Base-by-base conservation (phyloP, 2,888 invertebrate genomes). In the Dryadula phaetusa region DNA sequence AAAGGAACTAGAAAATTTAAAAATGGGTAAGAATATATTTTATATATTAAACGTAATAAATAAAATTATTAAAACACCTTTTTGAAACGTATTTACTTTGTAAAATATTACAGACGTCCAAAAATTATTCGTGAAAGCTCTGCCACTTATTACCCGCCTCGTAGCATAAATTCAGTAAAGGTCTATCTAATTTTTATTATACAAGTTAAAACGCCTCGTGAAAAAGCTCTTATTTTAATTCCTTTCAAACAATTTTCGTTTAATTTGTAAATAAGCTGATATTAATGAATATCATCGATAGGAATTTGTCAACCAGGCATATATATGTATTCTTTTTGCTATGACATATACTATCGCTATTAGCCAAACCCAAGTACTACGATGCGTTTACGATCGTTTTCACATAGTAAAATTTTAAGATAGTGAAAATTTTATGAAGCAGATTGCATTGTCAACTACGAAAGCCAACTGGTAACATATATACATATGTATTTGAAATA, bases 1-100 rank as follows among this genome's bases (percentile, higher is more conserved):
- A 4, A 88, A 88, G 71, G 87, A 92, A 74, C 74, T 92, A 71
- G 90, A 92, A 74, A 90, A 90, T 71, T 79, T 92, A 14, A 92
- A 92, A 83, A 75, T 82, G 67, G 88, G 90, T 90, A 64, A 87
- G 87, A 78, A 20, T 1, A 25, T 32, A 12, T 18, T 37, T 52
- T 28, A 16, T n/a, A 3, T 40, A 22, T n/a, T 56, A n/a, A 22
- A 42, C 8, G 7, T n/a, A 58, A 58, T 14, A 56, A 22, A 40
- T 0, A 53, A 32, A 53, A 32, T 28, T 8, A 16, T 10, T 12
- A 16, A 16, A 54, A 54, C 14, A 28, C 28, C 10, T 49, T 49
- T n/a, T 49, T 8, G n/a, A 16, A n/a, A 49, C 28, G 8, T 49
- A 28, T 16, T 49, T 49, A 16, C 16, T 28, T 25, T 16, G 28